Conservation (phyloP, 2,113 vertebrate genomes). For the Chionodraco myersi region DNA sequence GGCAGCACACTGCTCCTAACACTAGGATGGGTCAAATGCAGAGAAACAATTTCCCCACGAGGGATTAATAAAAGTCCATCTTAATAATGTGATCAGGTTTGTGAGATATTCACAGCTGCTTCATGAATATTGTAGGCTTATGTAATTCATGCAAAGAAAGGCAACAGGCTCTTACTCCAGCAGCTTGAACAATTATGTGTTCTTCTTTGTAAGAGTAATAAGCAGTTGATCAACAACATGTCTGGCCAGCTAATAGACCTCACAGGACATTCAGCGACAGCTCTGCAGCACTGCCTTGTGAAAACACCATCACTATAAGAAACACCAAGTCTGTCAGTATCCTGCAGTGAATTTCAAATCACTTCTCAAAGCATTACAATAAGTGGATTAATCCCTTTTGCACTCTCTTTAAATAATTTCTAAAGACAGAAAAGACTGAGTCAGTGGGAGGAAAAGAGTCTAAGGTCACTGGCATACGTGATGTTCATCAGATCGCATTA, state of each 20-base stretch:
- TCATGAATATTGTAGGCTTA: neutral
- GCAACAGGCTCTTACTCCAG: neutral
- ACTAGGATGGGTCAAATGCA: too few relatives aligned
- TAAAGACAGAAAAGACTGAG: neutral
- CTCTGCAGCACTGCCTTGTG: conserved; percentile 18
- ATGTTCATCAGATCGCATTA: conserved; percentile 34
- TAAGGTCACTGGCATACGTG: conserved; percentile 32
- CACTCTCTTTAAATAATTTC: conserved; percentile 6
- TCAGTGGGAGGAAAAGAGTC: conserved; percentile 2
- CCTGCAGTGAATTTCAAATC: conserved; percentile 44
- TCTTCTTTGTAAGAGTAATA: conserved; percentile 4
- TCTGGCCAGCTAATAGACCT: conserved; percentile 5
- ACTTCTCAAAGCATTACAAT: conserved; percentile 27
- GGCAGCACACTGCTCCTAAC: too few relatives aligned
- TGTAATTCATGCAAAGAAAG: conserved; percentile 1
- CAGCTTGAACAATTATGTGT: neutral
- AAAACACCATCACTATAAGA: conserved; percentile 8
- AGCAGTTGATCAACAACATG: conserved; percentile 16
- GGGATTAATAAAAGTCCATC: too few relatives aligned
- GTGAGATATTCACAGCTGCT: neutral
- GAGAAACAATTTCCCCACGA: too few relatives aligned
- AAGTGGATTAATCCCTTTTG: conserved; percentile 21
- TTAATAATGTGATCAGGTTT: conserved; percentile 11
- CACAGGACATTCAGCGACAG: conserved; percentile 22
- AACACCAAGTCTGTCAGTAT: conserved; percentile 15